A percentile compares a stretch with the other conserved stretches of the same genome.
Conservation (phyloP, 2,113 vertebrate species). For the Rhegmatorhina hoffmannsi region DNA sequence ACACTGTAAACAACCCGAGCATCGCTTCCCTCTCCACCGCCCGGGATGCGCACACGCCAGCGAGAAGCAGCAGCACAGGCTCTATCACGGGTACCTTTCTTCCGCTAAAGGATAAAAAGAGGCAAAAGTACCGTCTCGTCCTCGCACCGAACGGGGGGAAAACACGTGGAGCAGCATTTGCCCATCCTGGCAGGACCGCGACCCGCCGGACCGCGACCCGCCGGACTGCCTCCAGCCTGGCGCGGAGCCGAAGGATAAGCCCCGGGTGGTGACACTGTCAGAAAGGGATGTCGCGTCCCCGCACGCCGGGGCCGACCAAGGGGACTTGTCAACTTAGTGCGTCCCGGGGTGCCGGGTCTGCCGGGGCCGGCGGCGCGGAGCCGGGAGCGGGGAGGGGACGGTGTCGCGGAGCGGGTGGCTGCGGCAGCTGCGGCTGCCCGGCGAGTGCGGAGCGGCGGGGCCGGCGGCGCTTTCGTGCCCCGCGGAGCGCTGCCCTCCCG, state of each 20-base stretch:
- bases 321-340: background rate
- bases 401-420: background rate
- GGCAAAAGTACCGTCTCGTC: conserved; percentile 84
- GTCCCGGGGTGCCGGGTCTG: background rate
- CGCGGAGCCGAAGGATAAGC: background rate
- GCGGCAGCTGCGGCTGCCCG: background rate
- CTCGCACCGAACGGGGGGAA: conserved; percentile 76
- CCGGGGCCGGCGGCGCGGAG: background rate
- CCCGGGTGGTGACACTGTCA: background rate
- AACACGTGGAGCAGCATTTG: conserved; percentile 83
- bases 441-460: background rate
- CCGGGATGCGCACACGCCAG: background rate
- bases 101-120: conserved; percentile 28
- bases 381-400: background rate
- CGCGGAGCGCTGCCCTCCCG: background rate
- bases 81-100: background rate
- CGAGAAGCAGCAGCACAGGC: background rate
- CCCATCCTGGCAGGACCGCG: conserved; percentile 77
- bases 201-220: background rate
- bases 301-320: background rate
- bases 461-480: background rate
- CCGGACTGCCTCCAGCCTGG: background rate
- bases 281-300: background rate
- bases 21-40: background rate
- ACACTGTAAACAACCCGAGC: background rate